Percentiles rank a stretch among this genome's conserved stretches.
Evolutionary conservation across 92 coral and sea anemone genomes (phyloP).

Genomic region (Nematostella vectensis): DNA sequence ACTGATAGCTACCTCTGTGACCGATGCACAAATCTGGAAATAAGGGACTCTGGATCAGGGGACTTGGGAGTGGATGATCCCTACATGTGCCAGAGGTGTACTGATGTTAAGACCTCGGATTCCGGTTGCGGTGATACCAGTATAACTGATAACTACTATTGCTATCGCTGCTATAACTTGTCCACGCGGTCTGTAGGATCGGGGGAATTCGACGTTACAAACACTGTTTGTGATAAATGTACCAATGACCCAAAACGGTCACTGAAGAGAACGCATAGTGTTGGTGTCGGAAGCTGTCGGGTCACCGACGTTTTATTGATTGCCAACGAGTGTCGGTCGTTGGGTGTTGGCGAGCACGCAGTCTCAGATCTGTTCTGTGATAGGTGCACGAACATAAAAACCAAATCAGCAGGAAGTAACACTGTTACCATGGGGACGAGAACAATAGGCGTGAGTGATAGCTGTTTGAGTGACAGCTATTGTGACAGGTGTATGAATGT

Average conservation of each 20-base stretch:
- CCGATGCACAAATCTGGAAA: conserved; percentile 39
- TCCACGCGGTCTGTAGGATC: conserved; percentile 48
- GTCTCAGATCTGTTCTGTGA: conserved; percentile 66
- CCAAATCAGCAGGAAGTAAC: conserved; percentile 61
- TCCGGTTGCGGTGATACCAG: conserved; percentile 47
- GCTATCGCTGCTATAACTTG: conserved; percentile 35
- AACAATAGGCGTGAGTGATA: conserved; percentile 60
- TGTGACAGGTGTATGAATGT: conserved; percentile 61
- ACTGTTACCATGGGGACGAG: conserved; percentile 21
- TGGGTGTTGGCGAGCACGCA: conserved; percentile 56
- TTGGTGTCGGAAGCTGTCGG: conserved; percentile 61
- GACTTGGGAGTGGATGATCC: conserved; percentile 44
- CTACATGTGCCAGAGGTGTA: conserved; percentile 45
- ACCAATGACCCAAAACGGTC: not conserved
- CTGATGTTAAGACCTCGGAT: conserved; percentile 18
- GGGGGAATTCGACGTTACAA: conserved; percentile 26
- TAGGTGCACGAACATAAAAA: conserved; percentile 49
- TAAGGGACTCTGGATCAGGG: conserved; percentile 56
- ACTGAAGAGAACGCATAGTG: conserved; percentile 8
- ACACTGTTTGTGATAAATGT: conserved; percentile 1
- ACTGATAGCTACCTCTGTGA: conserved; percentile 57
- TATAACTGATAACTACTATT: conserved; percentile 34
- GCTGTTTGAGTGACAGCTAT: conserved; percentile 72
- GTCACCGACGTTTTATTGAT: conserved; percentile 38
- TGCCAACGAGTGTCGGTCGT: conserved; percentile 60